Base-by-base conservation (phyloP, 2,113 vertebrate genomes). In the Takifugu bimaculatus region DNA sequence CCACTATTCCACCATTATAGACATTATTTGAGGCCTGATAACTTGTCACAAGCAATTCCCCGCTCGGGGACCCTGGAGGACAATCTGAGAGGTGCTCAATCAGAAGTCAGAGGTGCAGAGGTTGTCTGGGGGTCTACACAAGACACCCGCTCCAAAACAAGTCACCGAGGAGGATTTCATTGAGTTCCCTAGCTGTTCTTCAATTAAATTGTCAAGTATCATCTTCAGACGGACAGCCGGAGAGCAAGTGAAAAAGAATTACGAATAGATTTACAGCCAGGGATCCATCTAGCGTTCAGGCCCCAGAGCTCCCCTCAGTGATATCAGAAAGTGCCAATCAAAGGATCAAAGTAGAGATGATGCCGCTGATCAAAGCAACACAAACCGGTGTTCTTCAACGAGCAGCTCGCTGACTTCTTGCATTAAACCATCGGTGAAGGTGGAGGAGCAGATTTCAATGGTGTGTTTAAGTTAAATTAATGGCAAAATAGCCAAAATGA, bases 171-270 rank as follows among this genome's bases (percentile, higher is more conserved):
- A n/a, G 13, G 54, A 72, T 79, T 68, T 66, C 70, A 79, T 80
- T 80, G 49, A 47, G 62, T 26, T 77, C 47, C 70, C 65, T 61
- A 56, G 61, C 64, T 54, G 44, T 73, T 57, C 69, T 64, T 83
- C 80, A 82, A 82, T 83, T 81, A 75, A 81, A 82, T 81, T 83
- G 83, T 81, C 81, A 85, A 76, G 73, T 59, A 84, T 77, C 78
- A 73, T 79, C 75, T 64, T 58, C 39, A 61, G 59, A 67, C 78
- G 68, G 63, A 81, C 57, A 49, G 73, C 47, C 25, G 14, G 47
- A 70, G 66, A 44, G 63, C 65, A 27, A 42, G 50, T 68, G 73
- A 45, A 70, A 63, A 54, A 26, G 13, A 75, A 81, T 79, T 67
- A 65, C 54, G 52, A 62, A 52, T 10, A 69, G 70, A 85, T 85